Evolutionary conservation across 2,888 invertebrate genomes (phyloP).

Genomic region (Trissolcus brochymenae): DNA sequence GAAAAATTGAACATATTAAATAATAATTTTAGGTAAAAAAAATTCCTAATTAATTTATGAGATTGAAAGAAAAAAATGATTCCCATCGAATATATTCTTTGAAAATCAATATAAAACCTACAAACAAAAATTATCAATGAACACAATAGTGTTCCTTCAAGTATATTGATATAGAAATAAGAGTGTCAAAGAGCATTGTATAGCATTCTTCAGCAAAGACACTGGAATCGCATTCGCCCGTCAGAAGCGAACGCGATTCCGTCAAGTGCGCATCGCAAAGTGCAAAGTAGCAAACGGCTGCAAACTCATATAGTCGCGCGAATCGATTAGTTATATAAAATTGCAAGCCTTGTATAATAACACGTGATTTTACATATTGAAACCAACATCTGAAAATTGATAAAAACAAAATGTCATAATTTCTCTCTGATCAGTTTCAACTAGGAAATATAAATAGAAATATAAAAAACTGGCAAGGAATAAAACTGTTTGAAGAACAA

Average conservation of each 20-base stretch:
- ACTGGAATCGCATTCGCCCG: slow-evolving; percentile 28
- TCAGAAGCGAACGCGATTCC: slow-evolving; percentile 54
- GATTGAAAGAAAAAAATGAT: no score
- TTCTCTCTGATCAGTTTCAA: background rate
- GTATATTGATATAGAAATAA: slow-evolving; percentile 20
- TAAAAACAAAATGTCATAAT: slow-evolving; percentile 10
- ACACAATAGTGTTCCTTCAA: slow-evolving; percentile 10
- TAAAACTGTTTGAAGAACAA: background rate
- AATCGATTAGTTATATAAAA: slow-evolving; percentile 53
- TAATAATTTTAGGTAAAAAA: no score
- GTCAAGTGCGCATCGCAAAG: slow-evolving; percentile 53
- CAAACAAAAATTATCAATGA: slow-evolving; percentile 24
- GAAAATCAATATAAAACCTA: no score
- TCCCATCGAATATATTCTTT: no score
- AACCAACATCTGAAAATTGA: background rate
- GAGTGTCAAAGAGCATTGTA: slow-evolving; percentile 51
- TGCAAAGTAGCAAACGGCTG: slow-evolving; percentile 20
- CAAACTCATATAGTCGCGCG: slow-evolving; percentile 27
- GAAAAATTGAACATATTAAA: no score
- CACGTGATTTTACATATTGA: slow-evolving; percentile 1
- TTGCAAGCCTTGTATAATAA: slow-evolving; percentile 14
- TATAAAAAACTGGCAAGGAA: background rate
- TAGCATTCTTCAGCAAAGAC: slow-evolving; percentile 28
- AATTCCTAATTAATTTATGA: no score
- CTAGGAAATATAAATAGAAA: background rate